These are phyloP conservation scores for Seriola aureovittata DNA, from an alignment of 2,113 vertebrate species.

Conservation along the genomic window DNA sequence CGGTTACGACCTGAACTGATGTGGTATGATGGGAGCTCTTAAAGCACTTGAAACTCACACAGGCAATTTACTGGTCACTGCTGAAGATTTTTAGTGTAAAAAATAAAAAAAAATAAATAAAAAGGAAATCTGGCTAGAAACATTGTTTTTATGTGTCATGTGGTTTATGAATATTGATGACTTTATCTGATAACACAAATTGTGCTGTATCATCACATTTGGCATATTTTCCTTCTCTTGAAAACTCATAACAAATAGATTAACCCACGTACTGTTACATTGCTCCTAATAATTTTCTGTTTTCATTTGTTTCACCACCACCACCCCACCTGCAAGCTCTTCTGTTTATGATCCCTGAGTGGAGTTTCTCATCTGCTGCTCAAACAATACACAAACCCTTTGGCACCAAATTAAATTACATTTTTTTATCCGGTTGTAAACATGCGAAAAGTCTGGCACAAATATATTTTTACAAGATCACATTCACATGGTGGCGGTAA, in stretches of 20 bases:
- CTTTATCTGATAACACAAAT: constrained; percentile 2
- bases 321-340: constrained; percentile 49
- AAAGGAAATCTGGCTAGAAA: background rate
- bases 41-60: constrained; percentile 33
- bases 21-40: constrained; percentile 50
- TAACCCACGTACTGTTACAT: background rate
- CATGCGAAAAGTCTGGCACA: constrained; percentile 17
- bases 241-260: constrained; percentile 1
- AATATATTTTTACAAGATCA: constrained; percentile 6
- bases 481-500: constrained; percentile 1
- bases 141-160: background rate
- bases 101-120: background rate
- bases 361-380: constrained; percentile 54
- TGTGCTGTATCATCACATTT: constrained; percentile 2
- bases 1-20: constrained; percentile 57
- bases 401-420: constrained; percentile 22
- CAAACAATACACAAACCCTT: constrained; percentile 20
- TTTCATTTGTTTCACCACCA: constrained; percentile 6
- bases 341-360: constrained; percentile 45
- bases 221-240: background rate
- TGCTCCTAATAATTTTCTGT: constrained; percentile 23
- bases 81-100: constrained; percentile 8
- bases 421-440: background rate
- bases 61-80: constrained; percentile 1
- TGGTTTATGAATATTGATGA: background rate